Evolutionary conservation across 2,113 vertebrate genomes (phyloP).

Genomic region (Lepus europaeus): DNA sequence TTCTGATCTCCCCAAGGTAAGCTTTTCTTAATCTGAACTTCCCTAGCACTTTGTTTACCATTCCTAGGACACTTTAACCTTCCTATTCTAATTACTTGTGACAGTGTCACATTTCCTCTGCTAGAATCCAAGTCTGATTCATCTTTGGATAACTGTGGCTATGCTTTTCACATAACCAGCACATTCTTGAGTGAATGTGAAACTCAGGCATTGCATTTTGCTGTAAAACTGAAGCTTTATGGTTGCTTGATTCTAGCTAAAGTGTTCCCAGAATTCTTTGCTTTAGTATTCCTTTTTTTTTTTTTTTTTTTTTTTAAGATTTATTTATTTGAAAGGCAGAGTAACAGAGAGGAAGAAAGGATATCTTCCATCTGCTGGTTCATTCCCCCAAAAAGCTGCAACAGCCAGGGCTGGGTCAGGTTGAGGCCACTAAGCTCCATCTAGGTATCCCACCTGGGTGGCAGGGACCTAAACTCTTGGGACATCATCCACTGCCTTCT

Average conservation of each 20-base stretch:
- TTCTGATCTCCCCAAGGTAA: slow-evolving; percentile 10
- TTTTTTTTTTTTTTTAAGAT: no score
- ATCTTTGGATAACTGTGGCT: slow-evolving; percentile 37
- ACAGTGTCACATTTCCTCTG: neutral
- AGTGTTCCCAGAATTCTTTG: slow-evolving; percentile 38
- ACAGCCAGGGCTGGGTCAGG: no score
- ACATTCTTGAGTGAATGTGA: slow-evolving; percentile 49
- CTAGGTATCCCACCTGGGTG: no score
- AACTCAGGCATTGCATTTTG: slow-evolving; percentile 41
- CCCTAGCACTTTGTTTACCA: slow-evolving; percentile 21
- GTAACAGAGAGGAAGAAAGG: no score
- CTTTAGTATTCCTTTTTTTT: neutral
- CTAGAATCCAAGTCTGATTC: slow-evolving; percentile 39
- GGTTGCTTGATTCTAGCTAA: slow-evolving; percentile 34
- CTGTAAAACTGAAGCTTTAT: neutral
- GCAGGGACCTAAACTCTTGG: no score
- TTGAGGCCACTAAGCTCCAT: no score
- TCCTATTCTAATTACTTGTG: slow-evolving; percentile 44
- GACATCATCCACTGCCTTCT: no score
- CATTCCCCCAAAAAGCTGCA: no score
- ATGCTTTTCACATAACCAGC: slow-evolving; percentile 35
- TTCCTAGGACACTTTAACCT: slow-evolving; percentile 25
- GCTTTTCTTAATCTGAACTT: slow-evolving; percentile 43
- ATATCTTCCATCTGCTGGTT: no score
- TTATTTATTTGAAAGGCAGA: no score